These are phyloP conservation scores for Cheilosia urbana DNA, from an alignment of 2,888 invertebrate genomes.

Conservation along the genomic window DNA sequence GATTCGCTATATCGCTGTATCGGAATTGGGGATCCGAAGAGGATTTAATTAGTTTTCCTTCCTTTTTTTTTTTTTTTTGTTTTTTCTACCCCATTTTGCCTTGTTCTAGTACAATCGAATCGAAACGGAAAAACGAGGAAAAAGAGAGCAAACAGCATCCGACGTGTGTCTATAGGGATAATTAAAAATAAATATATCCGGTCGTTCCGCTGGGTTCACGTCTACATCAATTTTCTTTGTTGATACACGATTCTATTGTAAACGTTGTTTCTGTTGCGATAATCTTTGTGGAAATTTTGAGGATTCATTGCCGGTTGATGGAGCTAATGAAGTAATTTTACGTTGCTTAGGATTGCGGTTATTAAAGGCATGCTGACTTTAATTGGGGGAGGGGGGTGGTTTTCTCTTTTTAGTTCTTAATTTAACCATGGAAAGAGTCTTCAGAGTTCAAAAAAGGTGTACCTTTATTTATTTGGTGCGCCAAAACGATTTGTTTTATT, in stretches of 20 bases:
- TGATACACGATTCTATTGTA: neutral
- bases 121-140: constrained; percentile 7
- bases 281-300: neutral
- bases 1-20: constrained; percentile 39
- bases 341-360: neutral
- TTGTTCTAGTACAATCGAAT: constrained; percentile 21
- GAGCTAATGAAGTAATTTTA: neutral
- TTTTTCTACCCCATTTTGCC: neutral
- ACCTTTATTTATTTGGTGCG: too few relatives aligned
- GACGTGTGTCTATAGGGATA: constrained; percentile 59
- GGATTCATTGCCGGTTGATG: neutral
- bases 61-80: constrained; percentile 31
- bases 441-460: too few relatives aligned
- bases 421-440: too few relatives aligned
- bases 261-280: neutral
- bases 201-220: neutral
- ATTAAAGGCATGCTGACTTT: too few relatives aligned
- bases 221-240: neutral
- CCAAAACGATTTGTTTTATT: too few relatives aligned
- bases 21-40: constrained; percentile 76
- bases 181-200: constrained; percentile 73
- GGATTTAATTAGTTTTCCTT: constrained; percentile 83
- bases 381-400: too few relatives aligned
- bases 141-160: constrained; percentile 11
- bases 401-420: too few relatives aligned